phyloP scores from a whole-genome alignment of 2,113 vertebrate species.

The Malurus melanocephalus region DNA sequence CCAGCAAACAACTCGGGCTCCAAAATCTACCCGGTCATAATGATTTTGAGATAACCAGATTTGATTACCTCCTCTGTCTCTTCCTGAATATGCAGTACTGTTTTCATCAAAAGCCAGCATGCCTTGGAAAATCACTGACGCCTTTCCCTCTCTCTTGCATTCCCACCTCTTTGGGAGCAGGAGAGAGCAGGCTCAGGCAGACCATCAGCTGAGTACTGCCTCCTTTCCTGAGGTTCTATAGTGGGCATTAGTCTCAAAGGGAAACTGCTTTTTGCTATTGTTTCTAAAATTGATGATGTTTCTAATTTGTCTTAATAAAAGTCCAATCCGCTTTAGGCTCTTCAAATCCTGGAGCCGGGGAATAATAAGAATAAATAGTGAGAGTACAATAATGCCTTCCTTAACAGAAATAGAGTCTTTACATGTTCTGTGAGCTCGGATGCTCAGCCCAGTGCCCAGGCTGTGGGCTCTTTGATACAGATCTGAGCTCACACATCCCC shows the following conservation, averaged over 20 bases:
- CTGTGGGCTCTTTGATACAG: background rate
- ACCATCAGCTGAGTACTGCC: fast-evolving
- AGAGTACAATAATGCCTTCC: background rate
- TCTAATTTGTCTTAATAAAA: background rate
- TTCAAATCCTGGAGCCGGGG: background rate
- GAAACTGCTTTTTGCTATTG: background rate
- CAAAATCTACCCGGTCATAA: conserved; percentile 34
- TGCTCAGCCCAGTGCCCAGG: fast-evolving
- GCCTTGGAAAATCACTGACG: conserved; percentile 24
- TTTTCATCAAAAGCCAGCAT: conserved; percentile 24
- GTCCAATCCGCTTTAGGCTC: background rate
- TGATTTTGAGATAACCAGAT: conserved; percentile 61
- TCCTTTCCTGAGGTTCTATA: background rate
- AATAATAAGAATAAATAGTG: background rate
- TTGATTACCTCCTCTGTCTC: conserved; percentile 45
- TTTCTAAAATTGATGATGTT: background rate
- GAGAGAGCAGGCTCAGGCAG: background rate
- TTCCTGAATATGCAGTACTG: background rate
- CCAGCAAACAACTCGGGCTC: conserved; percentile 52
- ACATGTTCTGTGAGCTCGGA: fast-evolving
- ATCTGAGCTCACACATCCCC: background rate
- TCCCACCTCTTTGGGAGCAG: background rate
- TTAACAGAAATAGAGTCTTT: background rate
- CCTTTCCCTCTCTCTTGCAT: background rate
- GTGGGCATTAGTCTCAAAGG: background rate